Base-by-base conservation (phyloP, 2,888 invertebrate genomes). In the Leptinotarsa rubiginosa region DNA sequence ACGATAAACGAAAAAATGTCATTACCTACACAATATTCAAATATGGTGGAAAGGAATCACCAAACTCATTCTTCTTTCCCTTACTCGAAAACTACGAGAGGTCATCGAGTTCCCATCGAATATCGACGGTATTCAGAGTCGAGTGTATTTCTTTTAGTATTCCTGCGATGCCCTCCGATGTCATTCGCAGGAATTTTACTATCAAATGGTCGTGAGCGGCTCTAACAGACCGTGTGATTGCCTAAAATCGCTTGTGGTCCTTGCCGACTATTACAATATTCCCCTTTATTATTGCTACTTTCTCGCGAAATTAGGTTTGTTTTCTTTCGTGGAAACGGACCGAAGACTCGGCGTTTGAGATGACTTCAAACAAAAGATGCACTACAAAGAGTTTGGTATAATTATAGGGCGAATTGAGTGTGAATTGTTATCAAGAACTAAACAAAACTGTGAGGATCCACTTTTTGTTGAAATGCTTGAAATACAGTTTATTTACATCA, bases 161-260 rank as follows among this genome's bases (percentile, higher is more conserved):
- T 83, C 84, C 72, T 74, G 72, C 72, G 73, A 80, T 76, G 81
- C 80, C 78, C 79, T 82, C 81, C 80, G 80, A 85, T 84, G 87
- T 87, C 87, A 87, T 87, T 87, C 84, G 86, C 87, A 87, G 87
- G 87, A 87, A 87, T 87, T 87, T 87, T 87, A 87, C 87, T 87
- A 87, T 87, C 87, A 87, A 87, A 87, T 87, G 84, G 84, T 84
- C 85, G 84, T 84, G 84, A 84, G 83, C 84, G 83, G 75, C 78
- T 78, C 82, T 83, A 87, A 85, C 86, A 85, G 85, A 87, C 84
- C 87, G 86, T 87, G 81, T 87, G 87, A 87, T 87, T 87, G 86
- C 86, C 83, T 84, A 83, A 85, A 86, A 87, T 87, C 85, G 86
- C 83, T 85, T 84, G 84, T 83, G 85, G 83, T 84, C 82, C 81